Conservation (phyloP, 1,140 invertebrate genomes). For the Coptotermes formosanus region DNA sequence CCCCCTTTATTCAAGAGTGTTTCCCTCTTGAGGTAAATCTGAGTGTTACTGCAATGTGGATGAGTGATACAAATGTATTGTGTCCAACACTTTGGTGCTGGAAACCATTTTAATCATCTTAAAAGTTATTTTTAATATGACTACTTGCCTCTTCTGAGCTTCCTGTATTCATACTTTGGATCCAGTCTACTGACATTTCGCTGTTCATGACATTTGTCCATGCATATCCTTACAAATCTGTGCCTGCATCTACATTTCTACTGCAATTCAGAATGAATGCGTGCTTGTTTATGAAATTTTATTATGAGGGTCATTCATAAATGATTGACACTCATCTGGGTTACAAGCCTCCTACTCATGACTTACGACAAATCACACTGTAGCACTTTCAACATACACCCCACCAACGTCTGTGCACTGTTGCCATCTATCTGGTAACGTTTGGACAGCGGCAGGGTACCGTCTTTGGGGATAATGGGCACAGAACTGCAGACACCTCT, state of each 20-base stretch:
- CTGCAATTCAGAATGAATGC: no score
- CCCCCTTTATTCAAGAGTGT: not conserved
- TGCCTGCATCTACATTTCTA: not conserved
- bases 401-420: no score
- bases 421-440: no score
- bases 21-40: not conserved
- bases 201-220: not conserved
- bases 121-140: not conserved
- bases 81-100: not conserved
- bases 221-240: not conserved
- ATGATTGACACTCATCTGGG: no score
- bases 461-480: no score
- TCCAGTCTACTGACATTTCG: not conserved
- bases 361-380: no score
- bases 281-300: no score
- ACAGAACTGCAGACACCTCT: no score
- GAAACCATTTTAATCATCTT: not conserved
- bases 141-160: not conserved
- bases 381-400: no score
- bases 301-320: no score
- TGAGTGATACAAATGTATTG: not conserved
- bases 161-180: not conserved
- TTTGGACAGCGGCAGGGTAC: no score
- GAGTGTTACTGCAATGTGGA: not conserved
- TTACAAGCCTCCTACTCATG: no score